These are phyloP conservation scores for Tetragnatha montana DNA, from an alignment of 2,888 invertebrate genomes.

Conservation along the genomic window DNA sequence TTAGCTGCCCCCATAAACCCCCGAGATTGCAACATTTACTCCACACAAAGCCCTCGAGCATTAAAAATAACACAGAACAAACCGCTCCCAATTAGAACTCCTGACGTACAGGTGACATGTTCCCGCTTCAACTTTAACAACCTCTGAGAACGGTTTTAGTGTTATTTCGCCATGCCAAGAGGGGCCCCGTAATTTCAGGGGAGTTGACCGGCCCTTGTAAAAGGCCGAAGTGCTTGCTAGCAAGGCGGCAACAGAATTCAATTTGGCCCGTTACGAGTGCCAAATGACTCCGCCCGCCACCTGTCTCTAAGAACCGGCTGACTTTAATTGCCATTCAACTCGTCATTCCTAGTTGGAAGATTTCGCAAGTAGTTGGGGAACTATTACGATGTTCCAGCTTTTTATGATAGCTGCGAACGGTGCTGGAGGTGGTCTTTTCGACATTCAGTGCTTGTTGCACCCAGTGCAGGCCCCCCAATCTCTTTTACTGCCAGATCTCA, in stretches of 20 bases:
- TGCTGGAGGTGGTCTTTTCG: neutral
- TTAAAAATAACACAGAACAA: constrained; percentile 14
- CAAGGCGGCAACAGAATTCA: neutral
- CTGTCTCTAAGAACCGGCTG: neutral
- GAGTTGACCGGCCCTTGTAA: neutral
- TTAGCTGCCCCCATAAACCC: constrained; percentile 13
- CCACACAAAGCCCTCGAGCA: constrained; percentile 2
- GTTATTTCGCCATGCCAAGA: constrained; percentile 11
- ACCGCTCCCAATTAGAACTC: constrained; percentile 31
- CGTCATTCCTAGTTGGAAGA: neutral
- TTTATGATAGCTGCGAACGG: neutral
- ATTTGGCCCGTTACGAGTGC: neutral
- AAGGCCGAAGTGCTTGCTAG: neutral
- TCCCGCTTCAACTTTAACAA: constrained; percentile 12
- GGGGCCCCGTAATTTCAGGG: constrained; percentile 15
- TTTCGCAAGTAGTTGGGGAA: neutral
- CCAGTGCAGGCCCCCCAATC: no score
- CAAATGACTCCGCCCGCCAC: neutral
- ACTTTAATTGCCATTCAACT: neutral
- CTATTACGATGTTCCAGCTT: neutral
- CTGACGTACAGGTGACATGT: constrained; percentile 16
- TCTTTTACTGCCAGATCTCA: no score
- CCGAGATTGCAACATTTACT: constrained; percentile 5
- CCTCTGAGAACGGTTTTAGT: constrained; percentile 20
- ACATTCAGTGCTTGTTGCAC: no score